Evolutionary conservation across 2,797 vertebrate species (phyloP).

Genomic region (Enteromius argenteus): DNA sequence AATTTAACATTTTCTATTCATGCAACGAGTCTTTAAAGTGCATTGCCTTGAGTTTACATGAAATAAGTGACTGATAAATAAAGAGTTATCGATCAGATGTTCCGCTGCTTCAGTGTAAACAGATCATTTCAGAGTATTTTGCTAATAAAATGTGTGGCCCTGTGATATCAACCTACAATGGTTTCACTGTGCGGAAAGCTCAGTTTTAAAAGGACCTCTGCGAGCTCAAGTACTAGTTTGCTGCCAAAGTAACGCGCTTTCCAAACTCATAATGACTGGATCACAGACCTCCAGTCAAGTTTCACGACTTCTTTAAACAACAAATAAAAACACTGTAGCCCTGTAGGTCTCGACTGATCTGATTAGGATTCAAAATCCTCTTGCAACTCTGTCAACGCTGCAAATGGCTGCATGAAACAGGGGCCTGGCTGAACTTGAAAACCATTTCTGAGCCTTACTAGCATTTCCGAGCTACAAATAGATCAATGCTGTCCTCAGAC

Average conservation of each 20-base stretch:
- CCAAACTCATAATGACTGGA: background rate
- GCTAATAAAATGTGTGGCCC: background rate
- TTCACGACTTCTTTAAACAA: background rate
- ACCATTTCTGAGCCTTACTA: conserved; percentile 69
- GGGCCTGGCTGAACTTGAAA: conserved; percentile 69
- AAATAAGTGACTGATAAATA: background rate
- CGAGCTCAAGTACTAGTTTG: background rate
- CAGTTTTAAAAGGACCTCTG: background rate
- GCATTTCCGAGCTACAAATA: conserved; percentile 71
- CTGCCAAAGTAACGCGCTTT: background rate
- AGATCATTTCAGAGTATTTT: background rate
- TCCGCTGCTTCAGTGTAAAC: background rate
- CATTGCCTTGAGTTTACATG: background rate
- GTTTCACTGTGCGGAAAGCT: background rate
- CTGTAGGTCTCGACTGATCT: background rate
- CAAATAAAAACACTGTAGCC: background rate
- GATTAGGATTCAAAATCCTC: conserved; percentile 20
- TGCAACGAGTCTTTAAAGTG: background rate
- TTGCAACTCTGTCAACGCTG: conserved; percentile 17
- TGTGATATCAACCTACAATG: background rate
- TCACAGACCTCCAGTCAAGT: background rate
- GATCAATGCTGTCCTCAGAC: conserved; percentile 73
- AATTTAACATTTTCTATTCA: background rate
- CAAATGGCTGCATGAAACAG: conserved; percentile 60
- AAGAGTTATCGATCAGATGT: background rate